phyloP scores from a whole-genome alignment of 2,888 invertebrate species.

The Coenonympha arcania region DNA sequence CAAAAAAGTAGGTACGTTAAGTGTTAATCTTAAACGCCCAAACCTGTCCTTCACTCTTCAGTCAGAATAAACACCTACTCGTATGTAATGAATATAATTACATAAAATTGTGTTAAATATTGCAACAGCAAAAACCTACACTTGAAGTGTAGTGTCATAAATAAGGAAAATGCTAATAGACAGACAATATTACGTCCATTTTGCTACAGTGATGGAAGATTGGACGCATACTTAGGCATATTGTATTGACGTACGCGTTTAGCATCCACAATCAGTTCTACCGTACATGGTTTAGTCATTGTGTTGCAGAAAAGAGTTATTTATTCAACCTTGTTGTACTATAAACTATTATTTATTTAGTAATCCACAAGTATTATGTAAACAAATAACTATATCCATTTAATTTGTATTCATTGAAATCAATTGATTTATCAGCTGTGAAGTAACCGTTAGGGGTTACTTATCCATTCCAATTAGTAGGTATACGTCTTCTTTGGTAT shows the following conservation, averaged over 20 bases:
- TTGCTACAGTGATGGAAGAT: neutral
- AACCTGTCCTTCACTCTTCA: neutral
- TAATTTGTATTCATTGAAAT: no score
- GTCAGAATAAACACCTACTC: neutral
- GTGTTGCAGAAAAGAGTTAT: neutral
- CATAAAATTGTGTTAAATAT: neutral
- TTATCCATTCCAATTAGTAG: neutral
- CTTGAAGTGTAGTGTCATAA: neutral
- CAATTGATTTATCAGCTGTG: no score
- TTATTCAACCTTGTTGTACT: neutral
- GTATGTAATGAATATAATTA: neutral
- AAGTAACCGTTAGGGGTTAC: no score
- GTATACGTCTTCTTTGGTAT: no score
- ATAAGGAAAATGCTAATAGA: slow-evolving; percentile 7
- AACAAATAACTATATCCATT: neutral
- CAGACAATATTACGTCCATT: neutral
- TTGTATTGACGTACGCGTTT: slow-evolving; percentile 3
- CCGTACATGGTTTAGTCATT: neutral
- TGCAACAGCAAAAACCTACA: neutral
- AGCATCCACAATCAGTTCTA: neutral
- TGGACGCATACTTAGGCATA: neutral
- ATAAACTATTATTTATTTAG: neutral
- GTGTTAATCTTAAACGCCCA: neutral
- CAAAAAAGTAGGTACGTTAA: neutral
- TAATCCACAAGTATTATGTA: neutral